Base-by-base conservation (phyloP, 2,113 vertebrate species). In the Antennarius striatus region DNA sequence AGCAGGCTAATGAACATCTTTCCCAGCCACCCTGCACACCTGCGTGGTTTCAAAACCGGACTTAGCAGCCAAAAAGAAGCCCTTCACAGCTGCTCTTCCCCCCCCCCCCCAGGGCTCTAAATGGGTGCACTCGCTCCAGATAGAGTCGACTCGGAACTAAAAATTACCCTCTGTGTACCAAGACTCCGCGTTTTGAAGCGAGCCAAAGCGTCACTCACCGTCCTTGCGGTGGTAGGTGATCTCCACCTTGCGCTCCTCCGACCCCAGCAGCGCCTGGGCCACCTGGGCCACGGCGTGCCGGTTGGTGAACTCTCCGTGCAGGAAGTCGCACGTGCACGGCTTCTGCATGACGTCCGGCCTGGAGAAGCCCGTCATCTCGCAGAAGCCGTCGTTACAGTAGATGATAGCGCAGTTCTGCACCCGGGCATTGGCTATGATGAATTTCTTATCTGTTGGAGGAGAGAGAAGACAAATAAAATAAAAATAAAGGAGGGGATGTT, bases 381-480 rank as follows among this genome's bases (percentile, higher is more conserved):
- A 98, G 93, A 98, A 98, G 64, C 94, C 94, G 75, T 98, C 96
- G 57, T 98, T 98, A 90, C 96, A 98, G 90, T 97, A 98, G 92
- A 98, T 98, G 82, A 98, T 97, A 49, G 95, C 96, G 86, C 96
- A 98, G 63, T 98, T 97, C 91, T 98, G 92, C 62, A 96, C 96
- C 83, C 95, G 94, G 75, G 96, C 95, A 92, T 98, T 98, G 90
- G 96, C 96, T 87, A 98, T 98, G 88, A 98, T 90, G 93, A 98
- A 98, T 92, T 98, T 98, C 93, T 95, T 96, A 93, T 98, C 96
- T 98, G 90, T 86, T 79, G 68, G 77, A 73, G 82, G 89, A 43
- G 73, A 67, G 29, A 57, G 78, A 29, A 84, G 86, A 12, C 6
- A 6, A 7, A 8, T 22, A 32, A 5, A 32, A 11, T 63, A 6